Conservation (phyloP, 92 coral and sea anemone species). For the Actinostola sp. region DNA sequence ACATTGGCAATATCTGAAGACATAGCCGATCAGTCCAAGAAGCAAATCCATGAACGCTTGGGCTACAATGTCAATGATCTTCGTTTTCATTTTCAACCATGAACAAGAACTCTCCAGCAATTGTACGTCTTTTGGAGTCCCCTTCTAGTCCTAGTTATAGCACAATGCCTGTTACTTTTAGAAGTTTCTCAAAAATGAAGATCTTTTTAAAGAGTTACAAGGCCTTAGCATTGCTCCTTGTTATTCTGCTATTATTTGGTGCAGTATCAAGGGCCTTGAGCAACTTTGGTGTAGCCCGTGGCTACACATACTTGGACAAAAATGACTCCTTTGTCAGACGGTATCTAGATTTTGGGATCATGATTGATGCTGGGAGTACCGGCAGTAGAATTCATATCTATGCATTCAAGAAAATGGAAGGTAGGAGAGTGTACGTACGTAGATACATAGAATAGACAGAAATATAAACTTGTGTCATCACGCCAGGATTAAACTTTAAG, state of each 20-base stretch:
- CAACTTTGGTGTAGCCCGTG: background rate
- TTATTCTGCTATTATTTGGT: slow-evolving; percentile 10
- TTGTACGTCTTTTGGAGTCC: background rate
- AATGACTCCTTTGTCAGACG: slow-evolving; percentile 9
- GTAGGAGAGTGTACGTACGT: slow-evolving; percentile 38
- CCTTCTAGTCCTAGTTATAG: background rate
- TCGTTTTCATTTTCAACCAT: background rate
- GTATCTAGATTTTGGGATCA: slow-evolving; percentile 66
- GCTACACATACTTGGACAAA: background rate
- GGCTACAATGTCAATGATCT: too few species aligned
- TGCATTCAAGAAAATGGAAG: slow-evolving; percentile 56
- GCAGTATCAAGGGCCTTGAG: slow-evolving; percentile 11
- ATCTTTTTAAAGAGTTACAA: slow-evolving; percentile 20
- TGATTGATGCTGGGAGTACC: slow-evolving; percentile 99
- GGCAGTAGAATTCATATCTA: slow-evolving; percentile 91
- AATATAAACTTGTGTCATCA: too few species aligned
- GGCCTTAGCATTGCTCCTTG: slow-evolving; percentile 9
- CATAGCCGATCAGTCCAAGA: too few species aligned
- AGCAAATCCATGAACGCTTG: too few species aligned
- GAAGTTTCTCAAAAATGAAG: slow-evolving; percentile 9
- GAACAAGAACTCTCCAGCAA: too few species aligned
- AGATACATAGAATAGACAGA: too few species aligned
- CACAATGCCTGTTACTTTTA: background rate
- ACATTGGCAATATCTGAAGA: too few species aligned
- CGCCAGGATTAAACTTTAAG: too few species aligned